Base-by-base conservation (phyloP, 2,797 vertebrate genomes). In the Gallinago solitaria region DNA sequence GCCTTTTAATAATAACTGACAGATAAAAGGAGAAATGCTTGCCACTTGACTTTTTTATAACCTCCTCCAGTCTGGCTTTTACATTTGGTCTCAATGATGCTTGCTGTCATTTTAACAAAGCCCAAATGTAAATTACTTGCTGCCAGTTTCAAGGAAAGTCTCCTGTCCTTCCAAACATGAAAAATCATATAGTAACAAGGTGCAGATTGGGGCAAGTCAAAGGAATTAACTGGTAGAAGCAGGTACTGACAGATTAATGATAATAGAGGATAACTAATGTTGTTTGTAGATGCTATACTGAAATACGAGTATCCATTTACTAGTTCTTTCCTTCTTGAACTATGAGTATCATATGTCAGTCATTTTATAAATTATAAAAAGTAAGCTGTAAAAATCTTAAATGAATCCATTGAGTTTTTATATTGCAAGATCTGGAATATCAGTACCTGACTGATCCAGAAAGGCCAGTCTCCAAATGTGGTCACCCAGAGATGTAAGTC, bases 11-110 rank as follows among this genome's bases (percentile, higher is more conserved):
- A 94, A 81, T 93, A 97, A 75, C 94, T 98, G 95, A 95, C 97
- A 97, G 97, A 97, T 97, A 83, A 97, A 97, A 97, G 91, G 71
- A 95, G 93, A 96, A 96, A 97, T 91, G 64, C 78, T 93, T 94
- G 74, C 93, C 94, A 90, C 94, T 92, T 97, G 77, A 96, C 94
- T 97, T 96, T 97, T 97, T 97, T 94, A 96, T 97, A 95, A 94
- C 91, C 47, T 96, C 30, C 78, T 96, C 61, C 74, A 95, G 19
- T 95, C 94, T 97, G 95, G 64, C 48, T 96, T 96, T 97, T 96
- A 60, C 80, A 86, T 98, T 98, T 97, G 93, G 88, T 95, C 93
- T 97, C 96, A 96, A 4, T 96, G 96, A 96, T 97, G 87, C 78
- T 95, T 83, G 84, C 92, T 97, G 88, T 96, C 95, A 81, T 94